Base-by-base conservation (phyloP, 1,140 invertebrate species). In the Pygmarrhopalites habei region DNA sequence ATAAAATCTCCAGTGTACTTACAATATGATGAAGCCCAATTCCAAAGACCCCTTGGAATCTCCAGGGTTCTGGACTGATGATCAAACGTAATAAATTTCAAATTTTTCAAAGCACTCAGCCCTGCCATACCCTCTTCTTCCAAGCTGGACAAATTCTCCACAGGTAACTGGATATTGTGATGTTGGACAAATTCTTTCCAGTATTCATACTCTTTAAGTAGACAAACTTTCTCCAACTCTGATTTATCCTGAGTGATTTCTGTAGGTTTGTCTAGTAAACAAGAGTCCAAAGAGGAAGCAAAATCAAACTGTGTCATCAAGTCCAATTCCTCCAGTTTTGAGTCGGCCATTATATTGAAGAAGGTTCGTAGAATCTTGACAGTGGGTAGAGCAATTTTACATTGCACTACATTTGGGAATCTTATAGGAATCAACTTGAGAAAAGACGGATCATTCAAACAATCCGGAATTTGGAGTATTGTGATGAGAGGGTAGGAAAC, bases 251-350 rank as follows among this genome's bases (percentile, higher is more conserved):
- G 19, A 17, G 51, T 15, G 15, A 53, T 29, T 0, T 57, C 32
- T 1, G 56, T 43, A 19, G 51, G 32, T 12, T 39, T 21, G 14
- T 51, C 57, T 17, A 64, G 25, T 1, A 68, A 28, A 53, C 62
- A 64, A 1, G 58, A 57, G 26, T 68, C 66, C 47, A 68, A 17
- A 4, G 62, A 60, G 14, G 57, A 52, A 41, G 57, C 51, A 55
- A 68, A 68, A 39, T 68, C 66, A 62, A 68, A 68, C 26, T 64
- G 62, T 7, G 66, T 68, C 29, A 64, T 68, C 21, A 68, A 51
- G 39, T 52, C 44, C 4, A 68, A 32, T 29, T 61, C 52, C 58
- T 64, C 52, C 15, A 68, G 21, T 23, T 58, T 46, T 2, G 58
- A 46, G 12, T 51, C 19, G 5, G 55, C 53, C 43, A 64, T 57